Evolutionary conservation across 2,888 invertebrate species (phyloP), one percentile per base, ranked within the genome.

Genomic region (Tetragonula carbonaria): DNA sequence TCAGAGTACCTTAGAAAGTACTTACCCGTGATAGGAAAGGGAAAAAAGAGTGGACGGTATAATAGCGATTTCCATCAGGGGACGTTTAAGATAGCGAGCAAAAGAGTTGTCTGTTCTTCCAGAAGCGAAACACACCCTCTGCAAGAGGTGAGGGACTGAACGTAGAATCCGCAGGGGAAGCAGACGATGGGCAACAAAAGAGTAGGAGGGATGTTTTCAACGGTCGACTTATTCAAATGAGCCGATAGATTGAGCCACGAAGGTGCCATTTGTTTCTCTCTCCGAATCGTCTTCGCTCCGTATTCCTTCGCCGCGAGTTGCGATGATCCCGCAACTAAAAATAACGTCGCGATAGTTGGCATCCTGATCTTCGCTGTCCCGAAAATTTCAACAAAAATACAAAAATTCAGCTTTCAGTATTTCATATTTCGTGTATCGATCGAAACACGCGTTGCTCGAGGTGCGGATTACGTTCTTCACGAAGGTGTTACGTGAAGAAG

Each of bases 151-250:
- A 66, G 50, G 51, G 73, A 51, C 65, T 75, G 78, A 78, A 79
- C 51, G 55, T 74, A 63, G 71, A 71, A 74, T 59, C 65, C 66
- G 50, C 51, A 28, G 28, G 74, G 57, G 80, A 86, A 78, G 80
- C 50, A 70, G 67, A 78, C 51, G 80, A 80, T n/a, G 84, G 78
- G 79, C 76, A 74, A 73, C 21, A 38, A 81, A 72, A 78, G 70
- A 67, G 59, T 28, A 45, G 59, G 70, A 66, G 53, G 74, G 85
- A 78, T 73, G 84, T 77, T 73, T 81, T 79, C 87, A 70, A 86
- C 78, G 82, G 84, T 85, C 89, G 92, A 91, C 91, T 93, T 93
- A 92, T 93, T 92, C 92, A 93, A 93, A 93, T 92, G 90, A 92
- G 84, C 87, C 91, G 90, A 91, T 92, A 91, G 92, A 92, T 93